A percentile compares a stretch with the other conserved stretches of the same genome.
Conservation (phyloP, 2,797 vertebrate genomes). For the Anguilla obscura region DNA sequence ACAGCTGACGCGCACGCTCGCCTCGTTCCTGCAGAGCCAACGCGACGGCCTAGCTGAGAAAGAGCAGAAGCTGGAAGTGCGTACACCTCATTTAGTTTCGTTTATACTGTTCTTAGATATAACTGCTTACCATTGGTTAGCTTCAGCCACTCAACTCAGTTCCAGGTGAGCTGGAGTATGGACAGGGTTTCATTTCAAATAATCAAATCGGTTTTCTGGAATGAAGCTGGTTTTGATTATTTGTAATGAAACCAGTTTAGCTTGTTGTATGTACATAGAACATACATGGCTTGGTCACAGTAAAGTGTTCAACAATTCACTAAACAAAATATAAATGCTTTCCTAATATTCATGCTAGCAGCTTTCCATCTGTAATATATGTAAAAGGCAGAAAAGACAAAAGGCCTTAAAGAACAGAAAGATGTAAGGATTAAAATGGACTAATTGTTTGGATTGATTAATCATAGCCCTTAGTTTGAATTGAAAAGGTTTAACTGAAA, state of each 20-base stretch:
- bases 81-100: conserved; percentile 66
- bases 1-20: conserved; percentile 92
- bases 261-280: not conserved
- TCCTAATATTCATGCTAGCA: not conserved
- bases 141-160: not conserved
- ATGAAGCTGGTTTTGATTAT: too few species aligned
- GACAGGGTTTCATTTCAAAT: not conserved
- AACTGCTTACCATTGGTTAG: not conserved
- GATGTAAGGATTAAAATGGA: not conserved
- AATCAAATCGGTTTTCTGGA: not conserved
- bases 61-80: conserved; percentile 98
- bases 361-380: not conserved
- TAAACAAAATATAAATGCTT: not conserved
- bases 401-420: not conserved
- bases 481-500: not conserved
- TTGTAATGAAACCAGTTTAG: not conserved
- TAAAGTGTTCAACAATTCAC: not conserved
- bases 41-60: conserved; percentile 94
- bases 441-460: not conserved
- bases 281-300: not conserved
- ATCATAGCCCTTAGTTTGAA: not conserved
- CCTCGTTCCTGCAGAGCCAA: conserved; percentile 93
- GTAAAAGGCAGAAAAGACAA: not conserved
- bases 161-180: not conserved
- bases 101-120: not conserved